Evolutionary conservation across 92 coral and sea anemone genomes (phyloP), one percentile per base, ranked within the genome.

Genomic region (Pocillopora meandrina): DNA sequence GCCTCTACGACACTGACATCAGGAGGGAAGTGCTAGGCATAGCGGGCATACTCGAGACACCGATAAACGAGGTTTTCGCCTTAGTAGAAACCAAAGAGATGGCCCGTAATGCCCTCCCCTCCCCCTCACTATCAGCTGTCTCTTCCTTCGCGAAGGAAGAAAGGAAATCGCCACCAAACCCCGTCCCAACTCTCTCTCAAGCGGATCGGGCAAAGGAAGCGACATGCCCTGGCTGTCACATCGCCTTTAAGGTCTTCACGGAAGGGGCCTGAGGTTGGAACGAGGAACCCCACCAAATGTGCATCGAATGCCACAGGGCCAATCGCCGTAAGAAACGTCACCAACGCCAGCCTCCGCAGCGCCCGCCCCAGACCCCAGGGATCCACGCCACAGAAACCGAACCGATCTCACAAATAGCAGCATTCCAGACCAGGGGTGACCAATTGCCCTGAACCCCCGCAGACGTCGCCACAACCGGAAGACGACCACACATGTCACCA

Each of bases 71-170:
- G n/a, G 88, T 89, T 31, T 79, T 92, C 57, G 88, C 95, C 52
- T 73, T 89, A 12, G 91, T 89, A 14, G 95, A 92, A 63, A 84
- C 61, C 63, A 89, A 92, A 56, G 95, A 91, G 76, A 89, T 88
- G 88, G 95, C 92, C 1, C 92, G 95, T 1, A 91, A 85, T 23
- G 88, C 95, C 85, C 92, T 91, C 55, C 94, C 92, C 16, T 91
- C 95, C 23, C 67, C 86, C 2, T 59, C 85, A 70, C 86, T 89
- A 56, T 88, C 88, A 9, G 84, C 76, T 64, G 61, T 88, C 57
- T 91, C 94, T 3, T 61, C 94, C 3, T 82, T 89, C 83, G 52
- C 71, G 42, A 60, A 78, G 79, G n/a, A n/a, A n/a, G 87, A 83
- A 52, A 65, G 76, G 55, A 62, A 31, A 2, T 58, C 88, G 77